These are phyloP conservation scores for Achlya flavicornis DNA, from an alignment of 2,888 invertebrate genomes.

Conservation along the genomic window DNA sequence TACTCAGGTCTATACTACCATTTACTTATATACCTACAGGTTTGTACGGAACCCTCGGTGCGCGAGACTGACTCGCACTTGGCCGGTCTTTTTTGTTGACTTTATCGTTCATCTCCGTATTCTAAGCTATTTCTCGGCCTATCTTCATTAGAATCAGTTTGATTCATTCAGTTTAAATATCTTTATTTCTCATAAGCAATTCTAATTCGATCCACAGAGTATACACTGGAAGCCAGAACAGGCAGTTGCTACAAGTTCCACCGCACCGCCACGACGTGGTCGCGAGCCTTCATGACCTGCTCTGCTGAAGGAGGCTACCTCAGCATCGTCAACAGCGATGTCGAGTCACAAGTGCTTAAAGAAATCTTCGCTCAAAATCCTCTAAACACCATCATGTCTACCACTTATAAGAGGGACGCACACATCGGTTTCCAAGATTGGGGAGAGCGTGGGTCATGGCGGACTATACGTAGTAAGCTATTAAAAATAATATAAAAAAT, in stretches of 20 bases:
- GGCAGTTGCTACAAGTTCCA: constrained; percentile 27
- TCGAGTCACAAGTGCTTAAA: constrained; percentile 15
- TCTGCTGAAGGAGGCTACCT: constrained; percentile 25
- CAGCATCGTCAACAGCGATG: constrained; percentile 18
- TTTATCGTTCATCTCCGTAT: no score
- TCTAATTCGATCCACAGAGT: constrained; percentile 11
- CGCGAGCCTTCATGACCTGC: constrained; percentile 20
- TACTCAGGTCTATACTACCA: no score
- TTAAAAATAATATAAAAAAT: no score
- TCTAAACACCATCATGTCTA: background rate
- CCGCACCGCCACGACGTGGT: constrained; percentile 10
- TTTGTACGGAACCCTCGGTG: no score
- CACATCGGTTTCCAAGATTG: constrained; percentile 9
- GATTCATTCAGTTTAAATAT: no score
- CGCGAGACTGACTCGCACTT: no score
- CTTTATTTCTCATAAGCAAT: no score
- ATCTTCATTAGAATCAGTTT: background rate
- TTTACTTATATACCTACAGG: no score
- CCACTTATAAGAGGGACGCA: background rate
- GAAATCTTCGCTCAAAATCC: constrained; percentile 10
- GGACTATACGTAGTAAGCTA: constrained; percentile 19
- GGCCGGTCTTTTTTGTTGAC: no score
- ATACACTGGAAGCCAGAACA: constrained; percentile 15
- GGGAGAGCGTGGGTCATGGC: constrained; percentile 14
- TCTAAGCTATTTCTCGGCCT: no score